Percentiles rank a stretch among this genome's conserved stretches.
phyloP scores from a whole-genome alignment of 2,113 vertebrate genomes.

The Dicentrarchus labrax region DNA sequence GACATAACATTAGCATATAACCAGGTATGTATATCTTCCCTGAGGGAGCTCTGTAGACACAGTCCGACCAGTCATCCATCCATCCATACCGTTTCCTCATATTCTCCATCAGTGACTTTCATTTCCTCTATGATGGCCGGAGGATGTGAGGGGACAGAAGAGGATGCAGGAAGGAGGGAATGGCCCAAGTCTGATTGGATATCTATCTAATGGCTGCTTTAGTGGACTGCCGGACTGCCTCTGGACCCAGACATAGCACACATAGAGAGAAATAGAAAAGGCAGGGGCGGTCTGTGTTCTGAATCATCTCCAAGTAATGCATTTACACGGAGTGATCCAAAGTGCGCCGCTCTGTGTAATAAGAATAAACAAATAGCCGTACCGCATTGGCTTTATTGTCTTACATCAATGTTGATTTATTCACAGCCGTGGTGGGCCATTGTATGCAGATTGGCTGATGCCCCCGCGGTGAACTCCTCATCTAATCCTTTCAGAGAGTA shows the following conservation, averaged over 20 bases:
- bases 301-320: slow-evolving; percentile 54
- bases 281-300: slow-evolving; percentile 17
- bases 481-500: slow-evolving; percentile 67
- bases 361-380: slow-evolving; percentile 74
- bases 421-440: slow-evolving; percentile 56
- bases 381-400: slow-evolving; percentile 72
- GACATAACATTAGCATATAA: background rate
- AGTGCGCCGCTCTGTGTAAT: slow-evolving; percentile 53
- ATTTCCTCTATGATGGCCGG: slow-evolving; percentile 72
- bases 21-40: slow-evolving; percentile 23
- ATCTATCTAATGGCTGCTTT: slow-evolving; percentile 71
- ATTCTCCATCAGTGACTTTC: slow-evolving; percentile 74
- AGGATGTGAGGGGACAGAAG: slow-evolving; percentile 53
- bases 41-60: slow-evolving; percentile 42
- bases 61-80: slow-evolving; percentile 61
- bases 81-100: slow-evolving; percentile 55
- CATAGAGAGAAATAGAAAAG: slow-evolving; percentile 31
- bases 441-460: slow-evolving; percentile 79
- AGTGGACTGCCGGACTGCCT: slow-evolving; percentile 64
- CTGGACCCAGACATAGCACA: slow-evolving; percentile 59
- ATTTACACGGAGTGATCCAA: slow-evolving; percentile 59
- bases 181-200: slow-evolving; percentile 68
- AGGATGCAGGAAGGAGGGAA: slow-evolving; percentile 50
- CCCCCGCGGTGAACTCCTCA: slow-evolving; percentile 71
- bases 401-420: slow-evolving; percentile 75